Base-by-base conservation (phyloP, 2,888 invertebrate species). In the Trachelus iudaicus region DNA sequence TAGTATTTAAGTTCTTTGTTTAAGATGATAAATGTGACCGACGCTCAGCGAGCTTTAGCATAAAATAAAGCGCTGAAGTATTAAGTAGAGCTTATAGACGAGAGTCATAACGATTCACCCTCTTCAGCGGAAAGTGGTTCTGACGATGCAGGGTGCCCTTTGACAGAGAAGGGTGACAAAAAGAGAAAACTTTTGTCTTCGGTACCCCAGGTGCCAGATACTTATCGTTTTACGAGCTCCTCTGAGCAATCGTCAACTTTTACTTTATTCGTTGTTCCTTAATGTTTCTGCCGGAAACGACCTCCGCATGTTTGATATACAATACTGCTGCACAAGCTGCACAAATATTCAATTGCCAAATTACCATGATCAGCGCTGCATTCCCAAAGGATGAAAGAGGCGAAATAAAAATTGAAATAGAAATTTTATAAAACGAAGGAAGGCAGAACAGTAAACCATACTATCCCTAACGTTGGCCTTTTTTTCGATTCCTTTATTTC, bases 51-150 rank as follows among this genome's bases (percentile, higher is more conserved):
- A 81, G 82, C 82, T 83, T 82, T 78, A 81, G 86, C 83, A 83
- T 85, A 85, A 87, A 86, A 85, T 86, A 87, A 85, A 87, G 85
- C 83, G 81, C 82, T 79, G 83, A 88, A 88, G 86, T 87, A 88
- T 87, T 87, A 86, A 88, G 88, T 86, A 86, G 85, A 85, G 84
- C 85, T 86, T 87, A 85, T 82, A 79, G 83, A 82, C 82, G 82
- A 75, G 81, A 86, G 86, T 87, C 87, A 86, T 86, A 87, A 87
- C 86, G 87, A 89, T 88, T 89, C 87, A 89, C 86, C 87, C 87
- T 86, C 89, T 84, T 83, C 83, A 82, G 81, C 87, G 87, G 80
- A 88, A 87, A 87, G 87, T 81, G 80, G 81, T 82, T 69, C 76
- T 73, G 75, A 76, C 78, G 74, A 73, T 23, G 56, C 56, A 56